phyloP scores from a whole-genome alignment of 2,113 vertebrate genomes.

The Uropsilus gracilis region DNA sequence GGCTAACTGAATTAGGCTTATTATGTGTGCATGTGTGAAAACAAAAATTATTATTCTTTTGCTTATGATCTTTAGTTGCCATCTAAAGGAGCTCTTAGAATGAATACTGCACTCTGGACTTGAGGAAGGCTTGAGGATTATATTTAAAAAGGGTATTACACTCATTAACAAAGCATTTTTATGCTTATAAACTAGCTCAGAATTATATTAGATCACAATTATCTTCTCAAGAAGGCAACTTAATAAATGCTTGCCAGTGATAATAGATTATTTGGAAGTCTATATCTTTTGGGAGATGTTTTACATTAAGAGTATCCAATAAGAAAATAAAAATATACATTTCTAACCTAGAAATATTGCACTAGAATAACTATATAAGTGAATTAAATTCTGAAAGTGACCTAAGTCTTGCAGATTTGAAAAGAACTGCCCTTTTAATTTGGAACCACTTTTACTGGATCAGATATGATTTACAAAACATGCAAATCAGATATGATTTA shows the following conservation, averaged over 20 bases:
- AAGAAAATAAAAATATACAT: slow-evolving; percentile 8
- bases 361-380: slow-evolving; percentile 50
- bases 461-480: slow-evolving; percentile 78
- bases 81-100: neutral
- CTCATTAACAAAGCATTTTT: neutral
- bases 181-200: slow-evolving; percentile 8
- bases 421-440: slow-evolving; percentile 48
- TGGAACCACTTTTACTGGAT: slow-evolving; percentile 71
- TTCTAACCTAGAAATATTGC: slow-evolving; percentile 23
- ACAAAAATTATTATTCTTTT: slow-evolving; percentile 27
- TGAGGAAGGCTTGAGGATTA: neutral
- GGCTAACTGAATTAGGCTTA: slow-evolving; percentile 13
- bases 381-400: slow-evolving; percentile 48
- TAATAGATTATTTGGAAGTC: slow-evolving; percentile 3
- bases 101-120: neutral
- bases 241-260: slow-evolving; percentile 12
- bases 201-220: neutral
- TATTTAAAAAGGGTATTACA: slow-evolving; percentile 13
- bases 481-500: slow-evolving; percentile 80
- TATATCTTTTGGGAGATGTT: slow-evolving; percentile 5
- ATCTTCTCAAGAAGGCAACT: neutral
- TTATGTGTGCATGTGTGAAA: neutral
- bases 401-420: slow-evolving; percentile 11
- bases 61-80: neutral
- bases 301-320: slow-evolving; percentile 29